phyloP scores from a whole-genome alignment of 1,140 invertebrate species.

The Procambarus virginalis region DNA sequence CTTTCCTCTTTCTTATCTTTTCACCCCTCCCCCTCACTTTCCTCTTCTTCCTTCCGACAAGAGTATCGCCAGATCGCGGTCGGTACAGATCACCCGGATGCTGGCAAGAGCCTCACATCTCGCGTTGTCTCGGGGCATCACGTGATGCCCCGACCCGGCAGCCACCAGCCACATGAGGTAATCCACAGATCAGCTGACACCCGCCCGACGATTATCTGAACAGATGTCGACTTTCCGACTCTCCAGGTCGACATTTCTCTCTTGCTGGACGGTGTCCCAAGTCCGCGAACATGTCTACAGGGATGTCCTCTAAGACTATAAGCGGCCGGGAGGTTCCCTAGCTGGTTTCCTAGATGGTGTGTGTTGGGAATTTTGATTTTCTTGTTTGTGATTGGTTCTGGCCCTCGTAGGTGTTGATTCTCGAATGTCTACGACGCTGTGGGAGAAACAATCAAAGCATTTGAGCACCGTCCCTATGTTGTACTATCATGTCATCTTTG shows the following conservation, averaged over 20 bases:
- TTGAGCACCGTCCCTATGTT: too few relatives aligned
- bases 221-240: constrained; percentile 15
- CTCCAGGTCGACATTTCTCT: constrained; percentile 6
- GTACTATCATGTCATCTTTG: too few relatives aligned
- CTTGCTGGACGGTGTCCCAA: not conserved
- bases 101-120: constrained; percentile 4
- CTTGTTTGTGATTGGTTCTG: not conserved
- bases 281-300: not conserved
- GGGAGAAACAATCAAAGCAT: too few relatives aligned
- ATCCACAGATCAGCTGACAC: constrained; percentile 14
- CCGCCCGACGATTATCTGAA: constrained; percentile 13
- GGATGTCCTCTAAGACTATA: not conserved
- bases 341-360: not conserved
- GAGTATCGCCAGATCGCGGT: not conserved
- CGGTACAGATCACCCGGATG: constrained; percentile 10
- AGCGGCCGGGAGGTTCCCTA: not conserved
- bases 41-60: not conserved
- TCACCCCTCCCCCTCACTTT: not conserved
- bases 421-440: too few relatives aligned
- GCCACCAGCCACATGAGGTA: constrained; percentile 3
- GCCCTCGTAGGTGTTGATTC: not conserved
- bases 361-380: not conserved
- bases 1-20: constrained; percentile 12
- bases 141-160: not conserved
- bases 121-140: not conserved